Evolutionary conservation across 2,888 invertebrate species (phyloP), one percentile per base, ranked within the genome.

Genomic region (Drosophila helvetica): DNA sequence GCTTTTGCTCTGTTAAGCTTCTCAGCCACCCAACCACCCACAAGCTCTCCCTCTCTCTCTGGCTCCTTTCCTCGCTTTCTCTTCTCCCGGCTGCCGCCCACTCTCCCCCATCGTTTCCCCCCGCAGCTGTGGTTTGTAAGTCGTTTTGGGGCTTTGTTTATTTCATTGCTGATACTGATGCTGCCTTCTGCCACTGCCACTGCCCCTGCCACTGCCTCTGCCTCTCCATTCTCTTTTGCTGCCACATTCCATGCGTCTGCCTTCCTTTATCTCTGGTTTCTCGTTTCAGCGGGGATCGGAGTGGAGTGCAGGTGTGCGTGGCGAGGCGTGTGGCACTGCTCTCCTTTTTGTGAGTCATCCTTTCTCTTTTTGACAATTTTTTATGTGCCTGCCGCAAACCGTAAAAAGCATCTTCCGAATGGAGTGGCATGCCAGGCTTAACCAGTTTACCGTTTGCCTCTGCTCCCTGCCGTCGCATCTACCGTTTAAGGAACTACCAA

Each of bases 141-240:
- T 67, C 89, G 60, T 88, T 87, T 67, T 76, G 89, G 58, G 82
- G 82, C 86, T 87, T 82, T 88, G 85, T 87, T 82, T 78, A 87
- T 78, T 77, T 77, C 75, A 59, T 69, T 68, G 68, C 52, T 51
- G 51, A 58, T 45, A 43, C 38, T 55, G 25, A 45, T 27, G 51
- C 42, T 25, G 27, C 55, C 27, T 27, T 8, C 25, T 25, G 25
- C 25, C 25, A 25, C 25, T 25, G 25, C 25, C 25, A 7, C 25
- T 25, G 25, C 25, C 27, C 0, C 25, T 1, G 6, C 22, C 22
- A n/a, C n/a, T n/a, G n/a, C n/a, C n/a, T n/a, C n/a, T n/a, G n/a
- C n/a, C n/a, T n/a, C n/a, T n/a, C n/a, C n/a, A n/a, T n/a, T n/a
- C 22, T 22, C 22, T 22, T 3, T 22, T 22, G 22, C 22, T 22